A percentile compares a stretch with the other conserved stretches of the same genome.
These are phyloP conservation scores for Conger conger DNA, from an alignment of 2,113 vertebrate genomes.

Conservation along the genomic window DNA sequence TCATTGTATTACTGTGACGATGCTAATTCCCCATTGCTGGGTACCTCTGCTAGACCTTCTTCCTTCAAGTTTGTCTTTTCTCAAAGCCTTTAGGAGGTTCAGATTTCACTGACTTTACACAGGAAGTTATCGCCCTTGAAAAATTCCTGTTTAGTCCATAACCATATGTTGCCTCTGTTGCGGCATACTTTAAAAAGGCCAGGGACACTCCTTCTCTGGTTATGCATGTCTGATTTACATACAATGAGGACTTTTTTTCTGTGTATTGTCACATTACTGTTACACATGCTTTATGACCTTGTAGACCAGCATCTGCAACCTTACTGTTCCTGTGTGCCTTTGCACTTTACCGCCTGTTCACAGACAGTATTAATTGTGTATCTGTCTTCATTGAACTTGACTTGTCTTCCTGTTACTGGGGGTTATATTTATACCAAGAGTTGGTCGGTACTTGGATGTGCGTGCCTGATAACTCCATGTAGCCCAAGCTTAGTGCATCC, in stretches of 20 bases:
- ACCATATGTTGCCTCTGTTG: slow-evolving; percentile 35
- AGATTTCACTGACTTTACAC: slow-evolving; percentile 48
- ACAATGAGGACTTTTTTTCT: not conserved
- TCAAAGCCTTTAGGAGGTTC: slow-evolving; percentile 43
- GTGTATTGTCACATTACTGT: slow-evolving; percentile 5
- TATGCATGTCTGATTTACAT: slow-evolving; percentile 19
- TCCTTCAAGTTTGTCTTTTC: slow-evolving; percentile 33
- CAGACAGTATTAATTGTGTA: not conserved
- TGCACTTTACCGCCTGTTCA: not conserved
- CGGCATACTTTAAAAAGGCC: not conserved
- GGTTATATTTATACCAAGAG: not conserved
- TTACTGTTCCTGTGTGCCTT: not conserved
- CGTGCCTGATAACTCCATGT: not conserved
- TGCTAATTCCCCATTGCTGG: slow-evolving; percentile 1
- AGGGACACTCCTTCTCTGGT: slow-evolving; percentile 9
- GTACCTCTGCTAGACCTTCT: slow-evolving; percentile 25
- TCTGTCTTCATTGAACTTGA: not conserved
- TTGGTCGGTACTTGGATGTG: not conserved
- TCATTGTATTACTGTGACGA: not conserved
- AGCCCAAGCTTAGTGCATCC: not conserved
- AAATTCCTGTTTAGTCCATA: slow-evolving; percentile 41
- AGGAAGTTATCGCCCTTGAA: slow-evolving; percentile 45
- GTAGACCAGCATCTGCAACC: not conserved
- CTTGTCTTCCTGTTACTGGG: not conserved
- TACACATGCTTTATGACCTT: slow-evolving; percentile 5